phyloP scores from a whole-genome alignment of 2,113 vertebrate genomes.

The Mustela lutreola region DNA sequence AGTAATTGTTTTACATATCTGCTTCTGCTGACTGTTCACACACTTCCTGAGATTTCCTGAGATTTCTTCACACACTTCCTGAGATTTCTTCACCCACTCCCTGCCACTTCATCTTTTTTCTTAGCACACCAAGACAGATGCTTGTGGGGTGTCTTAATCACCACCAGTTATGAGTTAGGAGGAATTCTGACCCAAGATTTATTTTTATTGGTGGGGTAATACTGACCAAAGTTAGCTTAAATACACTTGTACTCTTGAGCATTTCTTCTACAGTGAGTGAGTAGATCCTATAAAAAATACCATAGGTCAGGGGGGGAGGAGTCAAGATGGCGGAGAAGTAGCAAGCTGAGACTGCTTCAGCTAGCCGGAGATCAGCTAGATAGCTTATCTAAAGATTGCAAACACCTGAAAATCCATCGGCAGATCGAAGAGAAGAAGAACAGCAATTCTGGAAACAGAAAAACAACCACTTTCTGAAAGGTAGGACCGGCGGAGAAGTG shows the following conservation, averaged over 20 bases:
- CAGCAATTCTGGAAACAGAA: too few species aligned
- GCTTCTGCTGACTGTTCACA: background rate
- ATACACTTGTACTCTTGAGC: background rate
- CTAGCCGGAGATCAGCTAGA: too few species aligned
- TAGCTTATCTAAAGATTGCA: too few species aligned
- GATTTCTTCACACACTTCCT: too few species aligned
- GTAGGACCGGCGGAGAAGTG: too few species aligned
- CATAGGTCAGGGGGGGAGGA: too few species aligned
- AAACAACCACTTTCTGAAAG: too few species aligned
- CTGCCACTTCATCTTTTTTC: background rate
- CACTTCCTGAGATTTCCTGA: too few species aligned
- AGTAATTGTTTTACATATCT: background rate
- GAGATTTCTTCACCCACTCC: background rate
- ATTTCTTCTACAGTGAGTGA: background rate
- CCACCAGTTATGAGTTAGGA: background rate
- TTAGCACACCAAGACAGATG: background rate
- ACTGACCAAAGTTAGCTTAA: background rate
- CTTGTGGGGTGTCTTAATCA: background rate
- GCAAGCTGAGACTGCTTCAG: too few species aligned
- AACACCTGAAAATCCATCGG: too few species aligned
- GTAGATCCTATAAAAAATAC: background rate
- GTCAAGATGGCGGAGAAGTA: too few species aligned
- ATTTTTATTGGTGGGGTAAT: constrained; percentile 39
- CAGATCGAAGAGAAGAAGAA: too few species aligned
- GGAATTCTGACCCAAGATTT: constrained; percentile 5